Evolutionary conservation across 2,797 vertebrate species (phyloP), one percentile per base, ranked within the genome.

Genomic region (Thaleichthys pacificus): DNA sequence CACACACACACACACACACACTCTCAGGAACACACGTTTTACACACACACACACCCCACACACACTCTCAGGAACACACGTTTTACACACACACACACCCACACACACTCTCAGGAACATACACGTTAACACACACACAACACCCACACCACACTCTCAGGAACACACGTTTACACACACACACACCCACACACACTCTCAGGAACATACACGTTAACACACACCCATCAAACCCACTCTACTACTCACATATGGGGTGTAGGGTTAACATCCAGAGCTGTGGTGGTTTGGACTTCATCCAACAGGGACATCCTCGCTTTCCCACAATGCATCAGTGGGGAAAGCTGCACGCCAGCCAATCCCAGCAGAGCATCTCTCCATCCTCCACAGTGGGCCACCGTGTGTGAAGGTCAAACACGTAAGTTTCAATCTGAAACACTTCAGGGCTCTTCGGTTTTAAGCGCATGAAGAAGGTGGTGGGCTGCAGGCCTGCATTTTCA

Each of bases 1-100:
- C 68, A 73, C 77, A 74, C 82, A 71, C 80, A 49, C 42, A 17
- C 49, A 17, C 26, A n/a, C 49, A 56, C 66, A 56, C 47, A 68
- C 66, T 15, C 74, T 77, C 71, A 62, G 66, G 62, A 78, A 82
- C 76, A 75, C 56, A 54, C 76, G 74, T 70, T 57, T 0, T n/a
- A 19, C 66, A 70, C 66, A 74, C 63, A 74, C 66, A 21, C 17
- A 69, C 8, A 62, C 71, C 73, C 69, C n/a, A 49, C 58, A n/a
- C 69, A 61, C 58, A 62, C 69, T 19, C 38, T 49, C 69, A 38
- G 17, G 8, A 4, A 61, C 56, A 61, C 58, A 17, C 4, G 19
- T 4, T 1, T n/a, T n/a, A n/a, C n/a, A n/a, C n/a, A n/a, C n/a
- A n/a, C n/a, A n/a, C n/a, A n/a, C n/a, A n/a, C n/a, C n/a, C n/a